Conservation (phyloP, 2,888 invertebrate species). For the Rhorus exstirpatorius region DNA sequence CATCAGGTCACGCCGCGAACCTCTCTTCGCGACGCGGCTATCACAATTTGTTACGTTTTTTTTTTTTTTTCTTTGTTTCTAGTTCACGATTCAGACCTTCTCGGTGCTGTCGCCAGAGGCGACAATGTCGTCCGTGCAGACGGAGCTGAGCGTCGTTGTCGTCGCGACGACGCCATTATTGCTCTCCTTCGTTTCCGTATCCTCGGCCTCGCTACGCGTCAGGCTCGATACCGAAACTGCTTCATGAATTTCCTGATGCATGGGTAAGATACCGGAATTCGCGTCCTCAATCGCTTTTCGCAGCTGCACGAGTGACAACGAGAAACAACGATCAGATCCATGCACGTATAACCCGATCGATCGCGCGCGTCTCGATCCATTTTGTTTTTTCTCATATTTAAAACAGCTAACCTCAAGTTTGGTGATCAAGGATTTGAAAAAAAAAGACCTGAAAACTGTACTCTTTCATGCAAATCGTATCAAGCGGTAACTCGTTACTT, state of each 20-base stretch:
- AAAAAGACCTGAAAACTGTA: too few relatives aligned
- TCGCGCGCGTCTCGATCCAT: too few relatives aligned
- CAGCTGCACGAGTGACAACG: slow-evolving; percentile 87
- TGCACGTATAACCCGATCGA: too few relatives aligned
- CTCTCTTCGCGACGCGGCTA: slow-evolving; percentile 79
- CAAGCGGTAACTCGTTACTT: too few relatives aligned
- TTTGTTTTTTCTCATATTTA: too few relatives aligned
- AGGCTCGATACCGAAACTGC: slow-evolving; percentile 79
- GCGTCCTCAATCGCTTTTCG: slow-evolving; percentile 96
- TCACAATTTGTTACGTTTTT: slow-evolving; percentile 79
- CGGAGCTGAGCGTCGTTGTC: slow-evolving; percentile 73
- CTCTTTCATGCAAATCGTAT: too few relatives aligned
- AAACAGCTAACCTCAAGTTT: too few relatives aligned
- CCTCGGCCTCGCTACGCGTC: slow-evolving; percentile 76
- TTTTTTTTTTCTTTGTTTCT: slow-evolving; percentile 55
- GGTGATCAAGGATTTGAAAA: too few relatives aligned
- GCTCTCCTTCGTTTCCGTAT: slow-evolving; percentile 73
- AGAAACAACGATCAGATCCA: too few relatives aligned
- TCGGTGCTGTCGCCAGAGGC: slow-evolving; percentile 76
- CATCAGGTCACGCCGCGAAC: slow-evolving; percentile 77
- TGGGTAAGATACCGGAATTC: slow-evolving; percentile 91
- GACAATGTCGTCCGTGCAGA: slow-evolving; percentile 71
- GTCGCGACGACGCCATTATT: slow-evolving; percentile 61
- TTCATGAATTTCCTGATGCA: slow-evolving; percentile 79
- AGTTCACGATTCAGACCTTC: slow-evolving; percentile 76